phyloP scores from a whole-genome alignment of 2,797 vertebrate genomes.

The Tarsius wallacei region DNA sequence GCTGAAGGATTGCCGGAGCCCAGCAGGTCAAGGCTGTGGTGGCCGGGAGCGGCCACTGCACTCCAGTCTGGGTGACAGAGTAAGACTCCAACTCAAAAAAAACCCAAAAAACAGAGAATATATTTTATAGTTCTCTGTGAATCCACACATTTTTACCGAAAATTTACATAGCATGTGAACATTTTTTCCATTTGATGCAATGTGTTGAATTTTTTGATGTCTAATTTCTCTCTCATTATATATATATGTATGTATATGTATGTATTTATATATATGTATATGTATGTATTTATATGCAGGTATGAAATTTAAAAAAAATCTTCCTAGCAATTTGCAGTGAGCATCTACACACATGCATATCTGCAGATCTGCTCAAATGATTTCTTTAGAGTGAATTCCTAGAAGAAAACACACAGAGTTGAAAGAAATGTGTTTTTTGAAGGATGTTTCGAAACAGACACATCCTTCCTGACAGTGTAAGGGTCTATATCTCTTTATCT shows the following conservation, averaged over 20 bases:
- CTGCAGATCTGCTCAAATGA: neutral
- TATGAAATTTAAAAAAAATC: neutral
- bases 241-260: neutral
- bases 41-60: no score
- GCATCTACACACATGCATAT: neutral
- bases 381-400: neutral
- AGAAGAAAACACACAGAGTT: neutral
- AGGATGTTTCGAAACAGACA: neutral
- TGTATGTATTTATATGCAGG: neutral
- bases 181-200: neutral
- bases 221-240: neutral
- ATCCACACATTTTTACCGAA: neutral
- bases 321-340: neutral
- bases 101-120: no score
- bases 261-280: neutral
- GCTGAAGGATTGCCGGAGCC: no score
- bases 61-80: no score
- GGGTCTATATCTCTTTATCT: neutral
- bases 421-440: neutral
- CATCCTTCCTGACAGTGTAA: rapidly evolving
- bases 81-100: no score
- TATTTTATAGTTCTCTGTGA: neutral
- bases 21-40: no score
- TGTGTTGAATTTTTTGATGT: neutral
- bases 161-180: neutral